Conservation (phyloP, 2,888 invertebrate genomes). For the Lingula anatina region DNA sequence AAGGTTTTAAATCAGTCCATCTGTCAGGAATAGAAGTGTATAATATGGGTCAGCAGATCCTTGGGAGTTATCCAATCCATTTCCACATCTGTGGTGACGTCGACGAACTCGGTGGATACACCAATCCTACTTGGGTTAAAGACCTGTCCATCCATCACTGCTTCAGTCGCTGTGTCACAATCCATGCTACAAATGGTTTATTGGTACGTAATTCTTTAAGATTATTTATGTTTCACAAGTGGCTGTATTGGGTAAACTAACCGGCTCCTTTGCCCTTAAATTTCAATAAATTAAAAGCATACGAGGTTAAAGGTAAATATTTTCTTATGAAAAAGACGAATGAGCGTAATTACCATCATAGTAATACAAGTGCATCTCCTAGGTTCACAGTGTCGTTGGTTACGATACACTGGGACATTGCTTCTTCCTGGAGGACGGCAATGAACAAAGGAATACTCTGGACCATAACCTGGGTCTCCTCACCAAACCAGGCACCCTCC, state of each 20-base stretch:
- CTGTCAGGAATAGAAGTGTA: constrained; percentile 36
- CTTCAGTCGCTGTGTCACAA: constrained; percentile 37
- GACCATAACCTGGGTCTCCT: constrained; percentile 17
- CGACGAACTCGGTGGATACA: constrained; percentile 8
- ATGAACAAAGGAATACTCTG: constrained; percentile 20
- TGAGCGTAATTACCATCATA: too few relatives aligned
- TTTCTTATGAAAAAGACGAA: too few relatives aligned
- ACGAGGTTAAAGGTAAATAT: too few relatives aligned
- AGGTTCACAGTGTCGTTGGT: constrained; percentile 28
- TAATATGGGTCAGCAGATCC: constrained; percentile 37
- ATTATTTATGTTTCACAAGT: too few relatives aligned
- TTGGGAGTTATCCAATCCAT: constrained; percentile 42
- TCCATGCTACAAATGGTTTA: constrained; percentile 37
- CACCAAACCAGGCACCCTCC: constrained; percentile 7
- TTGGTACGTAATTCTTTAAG: constrained; percentile 13
- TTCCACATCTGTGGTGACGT: constrained; percentile 41
- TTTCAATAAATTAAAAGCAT: too few relatives aligned
- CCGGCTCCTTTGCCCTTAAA: too few relatives aligned
- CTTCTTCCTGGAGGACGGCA: constrained; percentile 36
- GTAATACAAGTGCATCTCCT: too few relatives aligned
- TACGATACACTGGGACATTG: constrained; percentile 31
- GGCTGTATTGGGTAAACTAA: too few relatives aligned
- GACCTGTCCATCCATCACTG: constrained; percentile 36
- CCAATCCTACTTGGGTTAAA: too few relatives aligned
- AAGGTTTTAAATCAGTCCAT: constrained; percentile 19